Conservation (phyloP, 2,797 vertebrate species). For the Champsocephalus gunnari region DNA sequence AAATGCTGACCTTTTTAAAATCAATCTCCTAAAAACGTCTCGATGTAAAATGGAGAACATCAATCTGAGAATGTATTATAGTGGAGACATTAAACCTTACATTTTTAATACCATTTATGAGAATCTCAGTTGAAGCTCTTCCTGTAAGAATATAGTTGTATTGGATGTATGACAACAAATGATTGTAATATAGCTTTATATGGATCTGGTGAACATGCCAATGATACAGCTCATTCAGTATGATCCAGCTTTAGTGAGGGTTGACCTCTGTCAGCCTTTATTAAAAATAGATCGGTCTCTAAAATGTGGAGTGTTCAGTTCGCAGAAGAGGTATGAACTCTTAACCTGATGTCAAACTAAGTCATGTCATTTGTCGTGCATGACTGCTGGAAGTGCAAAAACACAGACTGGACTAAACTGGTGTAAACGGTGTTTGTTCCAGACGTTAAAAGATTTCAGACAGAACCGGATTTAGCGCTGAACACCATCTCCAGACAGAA, state of each 20-base stretch:
- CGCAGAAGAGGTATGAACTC: conserved; percentile 11
- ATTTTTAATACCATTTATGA: conserved; percentile 23
- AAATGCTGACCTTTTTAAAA: neutral
- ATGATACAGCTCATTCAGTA: neutral
- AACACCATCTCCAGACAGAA: conserved; percentile 41
- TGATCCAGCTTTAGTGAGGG: conserved; percentile 7
- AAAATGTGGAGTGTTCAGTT: conserved; percentile 22
- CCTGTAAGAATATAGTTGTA: neutral
- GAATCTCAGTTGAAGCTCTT: neutral
- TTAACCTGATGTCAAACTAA: conserved; percentile 14
- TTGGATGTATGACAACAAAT: conserved; percentile 4
- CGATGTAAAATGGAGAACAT: neutral
- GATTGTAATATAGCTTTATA: neutral
- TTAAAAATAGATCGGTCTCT: conserved; percentile 24
- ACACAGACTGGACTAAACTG: neutral
- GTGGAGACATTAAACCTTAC: neutral
- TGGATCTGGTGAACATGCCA: neutral
- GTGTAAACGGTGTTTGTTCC: conserved; percentile 4
- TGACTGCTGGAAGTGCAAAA: neutral
- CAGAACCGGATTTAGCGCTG: conserved; percentile 30
- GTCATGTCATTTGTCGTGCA: conserved; percentile 4
- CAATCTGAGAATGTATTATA: neutral
- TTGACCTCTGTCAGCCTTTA: conserved; percentile 45
- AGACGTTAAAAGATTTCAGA: conserved; percentile 16
- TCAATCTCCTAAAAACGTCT: neutral